Conservation (phyloP, 2,113 vertebrate species). For the Pimephales promelas region DNA sequence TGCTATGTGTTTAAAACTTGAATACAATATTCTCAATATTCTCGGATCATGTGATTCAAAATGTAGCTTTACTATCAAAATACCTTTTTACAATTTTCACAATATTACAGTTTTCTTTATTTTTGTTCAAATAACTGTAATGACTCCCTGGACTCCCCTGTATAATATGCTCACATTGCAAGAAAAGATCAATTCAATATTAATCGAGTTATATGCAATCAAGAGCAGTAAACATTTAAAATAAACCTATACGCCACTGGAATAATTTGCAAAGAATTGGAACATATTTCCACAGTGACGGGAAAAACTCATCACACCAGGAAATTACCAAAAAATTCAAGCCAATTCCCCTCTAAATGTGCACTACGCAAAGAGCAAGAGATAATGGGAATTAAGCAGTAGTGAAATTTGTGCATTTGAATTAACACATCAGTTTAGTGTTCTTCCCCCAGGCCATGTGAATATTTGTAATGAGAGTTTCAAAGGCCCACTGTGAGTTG, state of each 20-base stretch:
- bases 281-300: constrained; percentile 8
- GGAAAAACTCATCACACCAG: background rate
- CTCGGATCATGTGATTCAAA: background rate
- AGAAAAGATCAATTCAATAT: background rate
- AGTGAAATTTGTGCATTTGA: constrained; percentile 25
- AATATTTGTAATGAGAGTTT: constrained; percentile 57
- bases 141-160: background rate
- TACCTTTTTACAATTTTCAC: too few relatives aligned
- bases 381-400: constrained; percentile 40
- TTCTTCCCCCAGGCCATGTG: constrained; percentile 42
- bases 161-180: background rate
- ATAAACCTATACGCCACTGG: background rate
- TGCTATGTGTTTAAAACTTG: background rate
- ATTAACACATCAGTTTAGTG: constrained; percentile 50
- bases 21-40: background rate
- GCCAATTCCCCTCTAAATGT: background rate
- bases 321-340: constrained; percentile 14
- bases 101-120: too few relatives aligned
- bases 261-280: background rate
- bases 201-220: background rate
- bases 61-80: too few relatives aligned
- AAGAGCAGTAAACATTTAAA: background rate
- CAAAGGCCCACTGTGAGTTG: constrained; percentile 55
- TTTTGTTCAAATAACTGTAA: too few relatives aligned
- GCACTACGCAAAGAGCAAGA: constrained; percentile 27